Base-by-base conservation (phyloP, 2,888 invertebrate species). In the Volucella bombylans region DNA sequence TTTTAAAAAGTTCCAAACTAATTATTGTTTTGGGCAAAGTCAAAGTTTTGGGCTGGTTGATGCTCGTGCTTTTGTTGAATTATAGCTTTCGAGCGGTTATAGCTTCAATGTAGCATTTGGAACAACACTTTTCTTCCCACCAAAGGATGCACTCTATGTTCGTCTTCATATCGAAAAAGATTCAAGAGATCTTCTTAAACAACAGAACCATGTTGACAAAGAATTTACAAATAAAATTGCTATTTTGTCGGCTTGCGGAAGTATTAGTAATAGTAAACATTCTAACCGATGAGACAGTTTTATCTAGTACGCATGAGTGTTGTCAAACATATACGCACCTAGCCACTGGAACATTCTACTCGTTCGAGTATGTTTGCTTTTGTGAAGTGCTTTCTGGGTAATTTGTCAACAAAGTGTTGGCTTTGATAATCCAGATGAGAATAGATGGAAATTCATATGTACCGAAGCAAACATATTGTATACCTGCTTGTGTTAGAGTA, bases 1-100 rank as follows among this genome's bases (percentile, higher is more conserved):
- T 76, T 73, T 80, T 64, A 52, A 61, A 73, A 83, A 83, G 80
- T 83, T 83, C 23, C 11, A 74, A 80, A 80, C 69, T 83, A 80
- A 83, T 83, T 83, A 80, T 83, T 74, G 62, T 64, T 80, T 54
- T 52, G 52, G 41, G 31, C 31, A 31, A 31, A 31, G 31, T 31
- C 31, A 31, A 79, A 79, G 65, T 79, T 79, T 18, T 67, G 54
- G 10, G 41, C 38, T 65, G 8, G 65, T 50, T 45, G 45, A 49
- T 15, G 47, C 39, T 54, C 23, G 43, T 49, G 71, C 55, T 47
- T 62, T 61, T 45, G 52, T 47, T 61, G 54, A 47, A 39, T 68
- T 50, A 45, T 18, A 18, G 38, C 23, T 52, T 76, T 43, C 38
- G 15, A 59, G 14, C 59, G 55, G 54, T 71, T 71, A 54, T 45